Conservation (phyloP, 2,113 vertebrate genomes). For the human (Homo sapiens) region GRCh38 chr4:1881501-1882000, state of each 20-base stretch:
- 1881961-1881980: neutral
- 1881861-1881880: neutral
- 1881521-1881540: too few relatives aligned
- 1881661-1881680: too few relatives aligned
- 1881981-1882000: neutral
- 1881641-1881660: too few relatives aligned
- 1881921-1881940: neutral
- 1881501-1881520: too few relatives aligned
- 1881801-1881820: neutral
- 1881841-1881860: neutral
- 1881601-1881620: too few relatives aligned
- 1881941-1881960: neutral
- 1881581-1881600: too few relatives aligned
- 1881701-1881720: neutral
- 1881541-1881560: too few relatives aligned
- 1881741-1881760: neutral
- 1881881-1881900: neutral
- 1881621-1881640: too few relatives aligned
- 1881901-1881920: too few relatives aligned
- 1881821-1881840: neutral
- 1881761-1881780: neutral
- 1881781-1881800: fast-evolving
- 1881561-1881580: too few relatives aligned
- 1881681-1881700: too few relatives aligned
- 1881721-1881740: neutral